phyloP scores from a whole-genome alignment of 2,797 vertebrate genomes.

The Neopelma chrysocephalum region DNA sequence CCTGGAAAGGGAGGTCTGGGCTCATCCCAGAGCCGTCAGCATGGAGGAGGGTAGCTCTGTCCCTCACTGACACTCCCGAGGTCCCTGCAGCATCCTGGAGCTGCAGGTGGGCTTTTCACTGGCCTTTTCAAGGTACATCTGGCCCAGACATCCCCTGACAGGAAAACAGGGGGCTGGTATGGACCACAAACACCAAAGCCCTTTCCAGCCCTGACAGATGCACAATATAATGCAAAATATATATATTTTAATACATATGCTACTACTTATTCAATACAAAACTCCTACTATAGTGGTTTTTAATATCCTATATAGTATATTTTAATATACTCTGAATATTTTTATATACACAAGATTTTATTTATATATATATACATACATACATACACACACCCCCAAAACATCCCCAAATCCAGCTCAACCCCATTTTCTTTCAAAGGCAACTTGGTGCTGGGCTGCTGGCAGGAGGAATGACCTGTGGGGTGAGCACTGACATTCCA shows the following conservation, averaged over 20 bases:
- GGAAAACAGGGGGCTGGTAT: rapidly evolving
- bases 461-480: not conserved
- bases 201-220: not conserved
- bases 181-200: not conserved
- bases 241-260: not conserved
- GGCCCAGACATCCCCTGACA: not conserved
- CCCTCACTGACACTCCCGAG: not conserved
- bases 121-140: not conserved
- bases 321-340: not conserved
- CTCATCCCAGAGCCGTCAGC: not conserved
- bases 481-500: not conserved
- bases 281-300: not conserved
- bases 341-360: not conserved
- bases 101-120: not conserved
- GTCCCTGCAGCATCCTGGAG: not conserved
- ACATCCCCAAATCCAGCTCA: not conserved
- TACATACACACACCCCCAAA: not conserved
- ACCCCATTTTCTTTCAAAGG: not conserved
- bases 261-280: not conserved
- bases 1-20: not conserved
- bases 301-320: not conserved
- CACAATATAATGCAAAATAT: rapidly evolving
- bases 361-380: too few species aligned
- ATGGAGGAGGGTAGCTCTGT: not conserved
- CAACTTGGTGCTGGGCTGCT: not conserved